A percentile compares a stretch with the other conserved stretches of the same genome.
These are phyloP conservation scores for human DNA, from an alignment of 2,113 vertebrate species.

Conservation along the genomic window DNA sequence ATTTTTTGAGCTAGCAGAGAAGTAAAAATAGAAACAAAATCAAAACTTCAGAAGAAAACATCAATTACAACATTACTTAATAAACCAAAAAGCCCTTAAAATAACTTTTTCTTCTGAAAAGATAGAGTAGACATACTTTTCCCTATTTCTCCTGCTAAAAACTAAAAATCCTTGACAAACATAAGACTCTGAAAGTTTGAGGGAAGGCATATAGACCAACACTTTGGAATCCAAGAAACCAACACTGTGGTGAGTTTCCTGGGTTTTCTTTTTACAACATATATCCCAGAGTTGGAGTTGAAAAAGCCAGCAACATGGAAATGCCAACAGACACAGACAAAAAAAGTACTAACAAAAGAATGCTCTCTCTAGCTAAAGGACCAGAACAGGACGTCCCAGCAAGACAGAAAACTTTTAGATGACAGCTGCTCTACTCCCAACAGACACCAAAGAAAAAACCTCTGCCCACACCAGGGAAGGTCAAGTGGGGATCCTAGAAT, in stretches of 20 bases:
- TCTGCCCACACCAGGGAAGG: neutral
- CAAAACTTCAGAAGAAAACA: neutral
- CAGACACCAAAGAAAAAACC: neutral
- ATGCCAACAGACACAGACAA: neutral
- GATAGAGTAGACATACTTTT: neutral
- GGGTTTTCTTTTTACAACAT: neutral
- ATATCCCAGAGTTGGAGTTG: neutral
- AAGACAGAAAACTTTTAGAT: neutral
- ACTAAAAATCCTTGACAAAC: neutral
- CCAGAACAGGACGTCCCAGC: neutral
- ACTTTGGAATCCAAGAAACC: neutral
- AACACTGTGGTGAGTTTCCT: neutral
- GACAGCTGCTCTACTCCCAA: neutral
- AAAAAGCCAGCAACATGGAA: neutral
- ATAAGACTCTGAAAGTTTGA: neutral
- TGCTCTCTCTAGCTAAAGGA: neutral
- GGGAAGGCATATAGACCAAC: neutral
- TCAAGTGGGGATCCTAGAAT: neutral
- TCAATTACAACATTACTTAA: neutral
- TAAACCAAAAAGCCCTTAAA: neutral
- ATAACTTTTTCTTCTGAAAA: neutral
- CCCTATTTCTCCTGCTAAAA: neutral
- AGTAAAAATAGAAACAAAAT: neutral
- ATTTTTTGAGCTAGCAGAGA: neutral
- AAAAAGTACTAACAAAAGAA: neutral